These are phyloP conservation scores for Timema podura DNA, from an alignment of 2,888 invertebrate genomes.

Conservation along the genomic window DNA sequence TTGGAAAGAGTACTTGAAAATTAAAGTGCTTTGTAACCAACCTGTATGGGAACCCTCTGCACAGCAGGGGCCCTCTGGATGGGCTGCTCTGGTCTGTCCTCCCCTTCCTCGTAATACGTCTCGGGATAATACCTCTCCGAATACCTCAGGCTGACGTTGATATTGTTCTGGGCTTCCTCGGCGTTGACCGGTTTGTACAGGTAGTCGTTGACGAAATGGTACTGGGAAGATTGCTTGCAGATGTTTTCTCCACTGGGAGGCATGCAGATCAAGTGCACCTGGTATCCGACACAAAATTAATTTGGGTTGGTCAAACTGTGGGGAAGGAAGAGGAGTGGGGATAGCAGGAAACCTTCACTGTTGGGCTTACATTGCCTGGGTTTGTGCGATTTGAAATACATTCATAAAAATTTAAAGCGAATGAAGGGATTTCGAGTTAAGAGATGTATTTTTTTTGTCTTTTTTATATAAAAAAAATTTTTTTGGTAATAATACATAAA, in stretches of 20 bases:
- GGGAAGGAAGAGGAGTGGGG: too few relatives aligned
- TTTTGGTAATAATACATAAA: too few relatives aligned
- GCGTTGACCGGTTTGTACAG: conserved; percentile 83
- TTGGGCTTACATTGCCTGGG: too few relatives aligned
- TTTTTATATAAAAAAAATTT: too few relatives aligned
- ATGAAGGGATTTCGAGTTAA: too few relatives aligned
- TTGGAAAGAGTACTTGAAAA: neutral
- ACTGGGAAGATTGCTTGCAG: conserved; percentile 83
- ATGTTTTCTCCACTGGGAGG: conserved; percentile 85
- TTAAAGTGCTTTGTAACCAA: neutral
- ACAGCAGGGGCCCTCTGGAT: conserved; percentile 39
- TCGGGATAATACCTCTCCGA: conserved; percentile 66
- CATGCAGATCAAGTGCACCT: conserved; percentile 92
- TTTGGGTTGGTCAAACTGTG: too few relatives aligned
- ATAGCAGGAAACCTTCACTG: too few relatives aligned
- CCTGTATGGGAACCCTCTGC: conserved; percentile 8
- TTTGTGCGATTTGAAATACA: too few relatives aligned
- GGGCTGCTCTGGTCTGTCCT: conserved; percentile 43
- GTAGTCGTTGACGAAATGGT: conserved; percentile 89
- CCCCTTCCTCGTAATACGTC: conserved; percentile 65
- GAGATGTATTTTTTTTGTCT: too few relatives aligned
- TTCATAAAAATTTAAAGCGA: too few relatives aligned
- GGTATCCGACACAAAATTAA: conserved; percentile 30
- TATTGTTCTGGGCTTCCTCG: conserved; percentile 74
- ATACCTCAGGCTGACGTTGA: conserved; percentile 74